A percentile compares a stretch with the other conserved stretches of the same genome.
Conservation (phyloP, 2,888 invertebrate species). For the Resseliella maxima region DNA sequence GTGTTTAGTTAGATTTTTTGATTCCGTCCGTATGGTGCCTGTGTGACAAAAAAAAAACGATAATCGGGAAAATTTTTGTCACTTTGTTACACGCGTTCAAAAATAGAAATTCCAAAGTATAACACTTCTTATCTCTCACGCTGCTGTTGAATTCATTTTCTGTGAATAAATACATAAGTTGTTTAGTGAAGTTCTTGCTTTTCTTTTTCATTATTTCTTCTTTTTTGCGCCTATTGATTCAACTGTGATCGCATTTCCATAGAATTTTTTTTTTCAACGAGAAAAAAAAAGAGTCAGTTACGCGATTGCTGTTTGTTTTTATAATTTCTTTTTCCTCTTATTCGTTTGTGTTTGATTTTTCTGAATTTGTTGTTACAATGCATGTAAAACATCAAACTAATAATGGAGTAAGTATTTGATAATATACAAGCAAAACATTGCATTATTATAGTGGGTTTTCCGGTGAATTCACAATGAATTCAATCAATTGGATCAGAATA, state of each 20-base stretch:
- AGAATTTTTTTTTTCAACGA: neutral
- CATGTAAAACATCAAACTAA: neutral
- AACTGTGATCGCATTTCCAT: neutral
- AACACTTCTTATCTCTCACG: neutral
- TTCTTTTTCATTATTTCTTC: neutral
- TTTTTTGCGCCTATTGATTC: neutral
- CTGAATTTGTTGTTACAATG: neutral
- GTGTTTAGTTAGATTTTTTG: neutral
- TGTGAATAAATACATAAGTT: too few species aligned
- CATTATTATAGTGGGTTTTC: neutral
- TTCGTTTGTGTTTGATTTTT: neutral
- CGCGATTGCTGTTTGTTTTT: neutral
- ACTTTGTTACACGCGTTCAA: neutral
- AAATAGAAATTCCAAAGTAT: neutral
- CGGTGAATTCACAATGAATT: conserved; percentile 17
- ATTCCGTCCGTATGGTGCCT: neutral
- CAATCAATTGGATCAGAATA: conserved; percentile 6
- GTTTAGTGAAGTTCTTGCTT: too few species aligned
- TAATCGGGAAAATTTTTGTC: neutral
- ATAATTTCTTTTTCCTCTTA: neutral
- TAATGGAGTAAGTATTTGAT: conserved; percentile 52
- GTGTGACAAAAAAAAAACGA: neutral
- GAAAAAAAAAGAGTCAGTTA: neutral
- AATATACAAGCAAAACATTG: neutral
- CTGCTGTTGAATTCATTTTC: too few species aligned